These are phyloP conservation scores for Artibeus jamaicensis DNA, from an alignment of 2,797 vertebrate species.

Conservation along the genomic window DNA sequence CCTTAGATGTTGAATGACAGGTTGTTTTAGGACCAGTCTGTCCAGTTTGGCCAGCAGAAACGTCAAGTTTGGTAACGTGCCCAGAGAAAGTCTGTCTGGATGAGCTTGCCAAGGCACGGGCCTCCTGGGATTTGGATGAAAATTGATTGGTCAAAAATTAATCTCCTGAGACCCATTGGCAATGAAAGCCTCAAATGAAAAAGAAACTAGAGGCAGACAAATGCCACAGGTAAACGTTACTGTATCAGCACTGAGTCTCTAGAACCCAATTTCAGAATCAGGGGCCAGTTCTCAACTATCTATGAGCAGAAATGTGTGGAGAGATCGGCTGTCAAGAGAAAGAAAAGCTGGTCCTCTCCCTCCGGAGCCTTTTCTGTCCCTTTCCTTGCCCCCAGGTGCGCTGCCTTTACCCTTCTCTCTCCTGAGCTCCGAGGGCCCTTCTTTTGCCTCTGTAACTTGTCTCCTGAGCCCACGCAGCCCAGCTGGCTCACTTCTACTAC, in stretches of 20 bases:
- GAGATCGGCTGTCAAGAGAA: conserved; percentile 6
- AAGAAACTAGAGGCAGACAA: conserved; percentile 20
- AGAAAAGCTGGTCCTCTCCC: not conserved
- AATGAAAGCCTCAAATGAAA: conserved; percentile 50
- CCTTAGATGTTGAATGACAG: conserved; percentile 7
- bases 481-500: not conserved
- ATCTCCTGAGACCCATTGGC: not conserved
- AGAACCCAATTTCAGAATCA: not conserved
- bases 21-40: conserved; percentile 9
- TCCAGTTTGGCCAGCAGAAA: conserved; percentile 27
- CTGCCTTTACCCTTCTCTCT: not conserved
- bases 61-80: conserved; percentile 7
- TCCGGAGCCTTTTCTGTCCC: not conserved
- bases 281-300: not conserved
- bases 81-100: not conserved
- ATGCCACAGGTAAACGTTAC: not conserved
- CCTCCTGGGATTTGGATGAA: conserved; percentile 37
- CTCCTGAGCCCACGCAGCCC: not conserved
- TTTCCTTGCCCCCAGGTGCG: not conserved
- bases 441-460: not conserved
- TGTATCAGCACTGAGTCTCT: not conserved
- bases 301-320: not conserved
- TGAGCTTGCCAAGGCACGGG: not conserved
- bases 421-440: not conserved
- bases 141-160: conserved; percentile 45